Evolutionary conservation across 1,140 invertebrate species (phyloP), one percentile per base, ranked within the genome.

Genomic region (Mylabris phalerata): DNA sequence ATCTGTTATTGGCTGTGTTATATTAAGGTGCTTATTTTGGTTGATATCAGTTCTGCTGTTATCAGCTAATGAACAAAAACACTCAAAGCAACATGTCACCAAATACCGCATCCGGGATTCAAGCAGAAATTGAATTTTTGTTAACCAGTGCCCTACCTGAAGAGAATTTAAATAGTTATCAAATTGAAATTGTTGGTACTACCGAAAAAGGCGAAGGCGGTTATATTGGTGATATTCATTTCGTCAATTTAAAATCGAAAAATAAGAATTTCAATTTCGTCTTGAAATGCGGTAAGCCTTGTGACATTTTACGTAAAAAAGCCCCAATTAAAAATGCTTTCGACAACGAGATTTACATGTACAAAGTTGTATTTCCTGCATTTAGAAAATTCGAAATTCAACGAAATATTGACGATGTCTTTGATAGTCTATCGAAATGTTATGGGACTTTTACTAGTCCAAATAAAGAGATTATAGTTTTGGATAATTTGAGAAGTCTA

Each of bases 381-480:
- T 55, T 74, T 72, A 7, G 68, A 62, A 10, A 68, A 57, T 49
- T 45, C 19, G 7, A 62, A 38, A 9, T 71, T 76, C 50, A 66
- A 71, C 42, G 74, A 4, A 54, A 71, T 10, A 71, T 76, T 1
- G 74, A 78, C 58, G 66, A 77, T 10, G 65, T 58, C 7, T 52
- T 52, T 26, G 40, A 52, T 10, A 26, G 19, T 27, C 19, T 44
- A 9, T 40, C 50, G 24, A 52, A 44, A 52, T 52, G 50, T 39
- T 52, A 52, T 26, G 50, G 50, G 2, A 10, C 13, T 3, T 52
- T 43, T 44, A 10, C 11, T 24, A 9, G 41, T 27, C 24, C 42
- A 19, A 6, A 19, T 11, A 45, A 5, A 25, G 40, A 52, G 26
- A 24, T 52, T 5, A 25, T 52, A 25, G 10, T 52, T 43, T 44